Percentiles rank a stretch among this genome's conserved stretches.
Evolutionary conservation across 2,888 invertebrate species (phyloP).

Genomic region (Chymomyza fuscimana): DNA sequence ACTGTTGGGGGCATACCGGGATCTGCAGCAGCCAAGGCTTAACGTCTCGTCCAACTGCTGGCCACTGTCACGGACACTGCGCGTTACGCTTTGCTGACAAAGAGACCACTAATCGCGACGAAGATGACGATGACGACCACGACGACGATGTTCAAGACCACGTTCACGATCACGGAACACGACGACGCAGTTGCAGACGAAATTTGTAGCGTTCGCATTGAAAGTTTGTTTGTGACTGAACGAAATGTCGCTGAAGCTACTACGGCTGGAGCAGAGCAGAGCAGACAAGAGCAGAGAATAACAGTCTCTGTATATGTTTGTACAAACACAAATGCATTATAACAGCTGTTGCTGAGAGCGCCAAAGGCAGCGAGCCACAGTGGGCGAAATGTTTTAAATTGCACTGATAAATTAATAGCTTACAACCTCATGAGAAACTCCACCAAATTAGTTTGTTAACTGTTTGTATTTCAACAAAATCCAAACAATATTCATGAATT

Average conservation of each 20-base stretch:
- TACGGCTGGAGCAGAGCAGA: constrained; percentile 3
- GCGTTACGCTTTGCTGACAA: not conserved
- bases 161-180: constrained; percentile 22
- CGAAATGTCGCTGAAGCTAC: constrained; percentile 23
- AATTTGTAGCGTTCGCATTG: constrained; percentile 56
- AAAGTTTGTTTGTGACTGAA: constrained; percentile 59
- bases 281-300: not conserved
- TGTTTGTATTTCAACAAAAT: no score
- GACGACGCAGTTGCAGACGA: constrained; percentile 17
- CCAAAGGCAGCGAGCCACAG: no score
- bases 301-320: not conserved
- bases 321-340: not conserved
- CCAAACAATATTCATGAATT: no score
- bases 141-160: constrained; percentile 25
- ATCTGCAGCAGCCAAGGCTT: not conserved
- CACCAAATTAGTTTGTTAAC: no score
- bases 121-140: constrained; percentile 6
- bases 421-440: no score
- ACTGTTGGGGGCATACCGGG: not conserved
- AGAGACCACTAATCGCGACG: not conserved
- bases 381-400: no score
- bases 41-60: not conserved
- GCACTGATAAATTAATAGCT: no score
- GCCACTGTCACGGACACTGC: not conserved
- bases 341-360: not conserved